Base-by-base conservation (phyloP, 2,113 vertebrate genomes). In the Tachysurus vachellii region DNA sequence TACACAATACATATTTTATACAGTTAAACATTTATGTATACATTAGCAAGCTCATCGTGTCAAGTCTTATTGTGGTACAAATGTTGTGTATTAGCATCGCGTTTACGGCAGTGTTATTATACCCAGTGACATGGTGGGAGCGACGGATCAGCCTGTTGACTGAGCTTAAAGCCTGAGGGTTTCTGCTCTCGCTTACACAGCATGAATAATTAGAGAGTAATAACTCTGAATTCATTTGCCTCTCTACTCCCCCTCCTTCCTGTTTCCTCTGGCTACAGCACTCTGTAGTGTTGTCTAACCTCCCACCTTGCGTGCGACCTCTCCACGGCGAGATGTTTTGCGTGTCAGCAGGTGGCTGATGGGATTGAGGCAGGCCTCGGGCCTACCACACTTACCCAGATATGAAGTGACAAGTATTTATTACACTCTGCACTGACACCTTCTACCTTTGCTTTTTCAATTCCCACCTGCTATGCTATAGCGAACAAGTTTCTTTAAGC, bases 191-290 rank as follows among this genome's bases (percentile, higher is more conserved):
- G 14, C 61, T 56, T 80, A 87, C 61, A 7, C 88, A 62, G 59
- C 73, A 42, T 44, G 81, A 71, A 77, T 77, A 76, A 87, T 87
- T 83, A 87, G 42, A 79, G 71, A 83, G 81, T 56, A 64, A 77
- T 83, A 83, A 68, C 44, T 79, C 26, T 19, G 80, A 82, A 75
- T 62, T 54, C 26, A 26, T 82, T 62, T 75, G 19, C 61, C 61
- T 79, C 36, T 73, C 11, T 75, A 44, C 88, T 90, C 80, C 73
- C 90, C 90, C 88, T 91, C 71, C 76, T 91, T 90, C 53, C 86
- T 86, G 85, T 91, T 89, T 91, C 90, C 88, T 92, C 89, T 94
- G 91, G 94, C 93, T 91, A 91, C 94, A 92, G 90, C 90, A 81
- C 80, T 17, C 73, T 53, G 93, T 95, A 94, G 95, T 93, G 94